A percentile compares a stretch with the other conserved stretches of the same genome.
Evolutionary conservation across 2,888 invertebrate genomes (phyloP).

Genomic region (Cotesia congregata): DNA sequence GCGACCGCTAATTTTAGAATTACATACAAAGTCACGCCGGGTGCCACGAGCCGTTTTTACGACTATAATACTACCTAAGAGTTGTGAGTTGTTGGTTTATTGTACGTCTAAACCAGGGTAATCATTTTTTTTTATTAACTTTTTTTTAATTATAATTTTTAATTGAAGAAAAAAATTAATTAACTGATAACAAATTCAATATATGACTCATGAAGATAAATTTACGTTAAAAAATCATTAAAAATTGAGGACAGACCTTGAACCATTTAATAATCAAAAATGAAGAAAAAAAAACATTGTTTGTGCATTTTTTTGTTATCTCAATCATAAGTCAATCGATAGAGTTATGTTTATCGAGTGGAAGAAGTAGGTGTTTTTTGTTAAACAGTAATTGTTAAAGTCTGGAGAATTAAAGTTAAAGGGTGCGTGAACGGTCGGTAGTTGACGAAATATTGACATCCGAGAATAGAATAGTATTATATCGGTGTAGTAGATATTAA

Average conservation of each 20-base stretch:
- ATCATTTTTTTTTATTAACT: neutral
- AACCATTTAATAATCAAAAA: neutral
- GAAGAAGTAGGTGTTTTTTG: slow-evolving; percentile 34
- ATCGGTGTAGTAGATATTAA: slow-evolving; percentile 30
- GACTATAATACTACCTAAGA: slow-evolving; percentile 27
- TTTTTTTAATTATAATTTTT: too few species aligned
- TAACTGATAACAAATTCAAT: neutral
- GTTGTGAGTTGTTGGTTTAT: slow-evolving; percentile 11
- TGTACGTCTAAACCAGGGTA: neutral
- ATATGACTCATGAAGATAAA: neutral
- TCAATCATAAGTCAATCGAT: slow-evolving; percentile 19
- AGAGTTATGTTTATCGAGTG: slow-evolving; percentile 26
- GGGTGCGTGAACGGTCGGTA: slow-evolving; percentile 58
- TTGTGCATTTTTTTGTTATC: neutral
- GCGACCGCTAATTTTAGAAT: slow-evolving; percentile 40
- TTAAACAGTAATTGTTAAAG: slow-evolving; percentile 32
- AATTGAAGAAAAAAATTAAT: neutral
- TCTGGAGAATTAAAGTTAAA: slow-evolving; percentile 54
- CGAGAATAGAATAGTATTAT: slow-evolving; percentile 62
- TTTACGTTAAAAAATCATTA: neutral
- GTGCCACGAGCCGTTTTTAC: slow-evolving; percentile 39
- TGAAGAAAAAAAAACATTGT: neutral
- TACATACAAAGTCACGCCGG: slow-evolving; percentile 37
- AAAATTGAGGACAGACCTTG: neutral
- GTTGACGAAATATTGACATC: slow-evolving; percentile 69